Conservation (phyloP, 2,888 invertebrate species). For the Mantis religiosa region DNA sequence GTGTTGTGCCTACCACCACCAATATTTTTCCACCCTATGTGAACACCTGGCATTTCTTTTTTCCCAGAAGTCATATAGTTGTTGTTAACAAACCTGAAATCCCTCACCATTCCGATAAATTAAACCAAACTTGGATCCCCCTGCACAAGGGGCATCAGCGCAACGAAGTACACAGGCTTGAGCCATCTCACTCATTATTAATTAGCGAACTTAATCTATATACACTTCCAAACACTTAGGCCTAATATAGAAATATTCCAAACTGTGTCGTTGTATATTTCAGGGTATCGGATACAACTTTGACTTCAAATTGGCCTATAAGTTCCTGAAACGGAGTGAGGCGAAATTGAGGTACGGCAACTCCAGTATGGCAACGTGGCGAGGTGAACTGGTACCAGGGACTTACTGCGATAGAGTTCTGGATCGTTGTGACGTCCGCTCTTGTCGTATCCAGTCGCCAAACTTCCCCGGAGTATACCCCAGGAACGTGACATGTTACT, state of each 20-base stretch:
- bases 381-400: conserved; percentile 69
- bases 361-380: conserved; percentile 65
- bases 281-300: conserved; percentile 75
- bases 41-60: too few relatives aligned
- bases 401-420: conserved; percentile 73
- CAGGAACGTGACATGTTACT: conserved; percentile 74
- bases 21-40: too few relatives aligned
- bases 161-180: too few relatives aligned
- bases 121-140: too few relatives aligned
- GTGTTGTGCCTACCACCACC: too few relatives aligned
- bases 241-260: too few relatives aligned
- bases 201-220: too few relatives aligned
- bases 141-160: too few relatives aligned
- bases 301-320: conserved; percentile 80
- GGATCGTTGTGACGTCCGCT: conserved; percentile 67
- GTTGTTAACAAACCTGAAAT: too few relatives aligned
- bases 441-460: conserved; percentile 77
- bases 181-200: too few relatives aligned
- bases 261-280: conserved; percentile 21
- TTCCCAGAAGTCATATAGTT: too few relatives aligned
- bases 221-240: neutral
- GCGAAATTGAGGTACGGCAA: conserved; percentile 75
- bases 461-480: conserved; percentile 90
- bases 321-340: conserved; percentile 72
- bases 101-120: too few relatives aligned